Percentiles rank a stretch among this genome's conserved stretches.
Evolutionary conservation across 2,888 invertebrate genomes (phyloP).

Genomic region (Platyscelio sp.): DNA sequence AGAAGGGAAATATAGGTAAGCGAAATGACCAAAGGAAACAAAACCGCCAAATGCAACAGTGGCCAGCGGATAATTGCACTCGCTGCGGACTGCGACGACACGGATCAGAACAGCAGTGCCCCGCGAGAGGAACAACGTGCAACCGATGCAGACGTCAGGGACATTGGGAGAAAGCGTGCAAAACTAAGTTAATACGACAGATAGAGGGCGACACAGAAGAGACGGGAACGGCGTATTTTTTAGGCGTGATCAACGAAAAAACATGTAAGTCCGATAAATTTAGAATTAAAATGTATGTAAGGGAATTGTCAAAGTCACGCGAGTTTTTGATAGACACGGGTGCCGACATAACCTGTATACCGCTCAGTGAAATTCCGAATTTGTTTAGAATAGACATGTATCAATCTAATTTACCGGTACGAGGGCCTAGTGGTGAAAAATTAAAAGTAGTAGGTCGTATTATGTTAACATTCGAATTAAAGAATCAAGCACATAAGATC

Average conservation of each 20-base stretch:
- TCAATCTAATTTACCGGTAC: constrained; percentile 30
- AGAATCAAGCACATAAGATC: background rate
- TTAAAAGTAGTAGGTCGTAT: constrained; percentile 43
- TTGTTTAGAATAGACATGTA: constrained; percentile 5
- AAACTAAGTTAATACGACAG: background rate
- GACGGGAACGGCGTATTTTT: background rate
- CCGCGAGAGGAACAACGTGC: background rate
- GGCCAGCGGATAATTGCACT: background rate
- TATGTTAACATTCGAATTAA: constrained; percentile 20
- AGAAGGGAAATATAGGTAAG: constrained; percentile 57
- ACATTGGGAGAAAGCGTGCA: constrained; percentile 72
- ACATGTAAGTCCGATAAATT: background rate
- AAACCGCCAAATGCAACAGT: background rate
- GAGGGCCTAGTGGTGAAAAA: constrained; percentile 50
- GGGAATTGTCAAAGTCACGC: background rate
- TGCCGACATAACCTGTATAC: constrained; percentile 59
- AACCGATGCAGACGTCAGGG: constrained; percentile 3
- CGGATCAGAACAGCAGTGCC: no score
- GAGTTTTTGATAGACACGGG: constrained; percentile 61
- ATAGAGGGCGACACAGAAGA: background rate
- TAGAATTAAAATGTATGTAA: background rate
- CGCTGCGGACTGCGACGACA: constrained; percentile 22
- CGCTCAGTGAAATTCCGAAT: constrained; percentile 12
- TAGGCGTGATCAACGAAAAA: background rate
- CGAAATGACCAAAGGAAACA: constrained; percentile 65